These are phyloP conservation scores for Arctocebus calabarensis DNA, from an alignment of 2,797 vertebrate species.

Conservation along the genomic window DNA sequence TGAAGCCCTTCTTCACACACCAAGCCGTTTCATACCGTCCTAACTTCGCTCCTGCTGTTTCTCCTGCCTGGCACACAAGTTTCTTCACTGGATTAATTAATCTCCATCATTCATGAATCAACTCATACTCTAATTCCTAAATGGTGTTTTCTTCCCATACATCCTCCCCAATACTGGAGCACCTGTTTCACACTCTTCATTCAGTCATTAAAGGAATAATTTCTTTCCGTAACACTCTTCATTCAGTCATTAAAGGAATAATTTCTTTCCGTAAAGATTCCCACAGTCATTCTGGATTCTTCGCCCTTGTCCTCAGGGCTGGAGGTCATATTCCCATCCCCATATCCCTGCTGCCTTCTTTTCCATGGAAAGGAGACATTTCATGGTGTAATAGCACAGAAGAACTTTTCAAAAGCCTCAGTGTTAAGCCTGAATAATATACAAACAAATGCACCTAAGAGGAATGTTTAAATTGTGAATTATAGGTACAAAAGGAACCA, in stretches of 20 bases:
- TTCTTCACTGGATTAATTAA: not conserved
- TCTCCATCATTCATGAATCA: not conserved
- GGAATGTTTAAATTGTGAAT: constrained; percentile 66
- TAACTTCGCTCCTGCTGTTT: not conserved
- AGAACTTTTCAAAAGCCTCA: constrained; percentile 38
- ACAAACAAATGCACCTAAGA: constrained; percentile 55
- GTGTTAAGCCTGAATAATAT: not conserved
- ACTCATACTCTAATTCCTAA: not conserved
- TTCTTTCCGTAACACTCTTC: not conserved
- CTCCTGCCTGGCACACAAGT: not conserved
- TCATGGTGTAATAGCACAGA: not conserved
- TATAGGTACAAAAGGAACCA: constrained; percentile 56
- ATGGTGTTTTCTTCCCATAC: not conserved
- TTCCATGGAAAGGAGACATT: not conserved
- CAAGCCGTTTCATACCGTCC: not conserved
- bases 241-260: not conserved
- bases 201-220: not conserved
- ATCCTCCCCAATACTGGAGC: fast-evolving
- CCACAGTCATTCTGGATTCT: not conserved
- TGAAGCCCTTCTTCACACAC: not conserved
- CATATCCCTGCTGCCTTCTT: not conserved
- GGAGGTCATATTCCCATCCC: not conserved
- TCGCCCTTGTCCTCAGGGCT: not conserved
- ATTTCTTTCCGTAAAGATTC: not conserved
- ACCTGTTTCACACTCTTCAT: not conserved